phyloP scores from a whole-genome alignment of 2,797 vertebrate species.

The Xiphophorus birchmanni region DNA sequence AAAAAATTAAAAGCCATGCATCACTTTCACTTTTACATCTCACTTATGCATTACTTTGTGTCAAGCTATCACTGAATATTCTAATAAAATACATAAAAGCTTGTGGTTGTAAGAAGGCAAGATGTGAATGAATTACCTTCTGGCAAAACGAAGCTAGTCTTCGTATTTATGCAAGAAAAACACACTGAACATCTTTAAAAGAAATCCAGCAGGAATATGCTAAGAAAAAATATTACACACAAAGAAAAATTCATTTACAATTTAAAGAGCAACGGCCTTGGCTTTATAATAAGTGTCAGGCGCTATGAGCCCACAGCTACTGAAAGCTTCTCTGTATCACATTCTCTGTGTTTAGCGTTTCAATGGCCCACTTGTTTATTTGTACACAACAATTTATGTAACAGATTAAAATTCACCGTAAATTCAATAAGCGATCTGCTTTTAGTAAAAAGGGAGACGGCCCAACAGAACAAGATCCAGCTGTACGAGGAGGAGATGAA shows the following conservation, averaged over 20 bases:
- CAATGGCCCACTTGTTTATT: not conserved
- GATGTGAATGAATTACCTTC: not conserved
- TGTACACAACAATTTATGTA: slow-evolving; percentile 1
- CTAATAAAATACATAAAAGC: not conserved
- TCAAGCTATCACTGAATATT: not conserved
- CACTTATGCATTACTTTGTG: not conserved
- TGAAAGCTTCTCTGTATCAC: not conserved
- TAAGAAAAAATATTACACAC: not conserved
- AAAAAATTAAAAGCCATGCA: not conserved
- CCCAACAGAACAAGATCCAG: not conserved
- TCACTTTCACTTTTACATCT: not conserved
- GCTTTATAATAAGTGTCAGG: not conserved
- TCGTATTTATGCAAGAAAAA: not conserved
- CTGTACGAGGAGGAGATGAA: not conserved
- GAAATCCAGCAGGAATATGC: not conserved
- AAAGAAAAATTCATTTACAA: not conserved
- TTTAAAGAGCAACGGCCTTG: not conserved
- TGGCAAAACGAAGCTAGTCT: too few relatives aligned
- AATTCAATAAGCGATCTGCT: not conserved
- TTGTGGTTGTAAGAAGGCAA: not conserved
- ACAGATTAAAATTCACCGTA: not conserved
- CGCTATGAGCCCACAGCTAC: not conserved
- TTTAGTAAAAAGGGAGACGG: not conserved
- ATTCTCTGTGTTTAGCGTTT: not conserved
- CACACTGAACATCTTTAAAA: not conserved